phyloP scores from a whole-genome alignment of 92 coral and sea anemone genomes.

The Paramuricea clavata region DNA sequence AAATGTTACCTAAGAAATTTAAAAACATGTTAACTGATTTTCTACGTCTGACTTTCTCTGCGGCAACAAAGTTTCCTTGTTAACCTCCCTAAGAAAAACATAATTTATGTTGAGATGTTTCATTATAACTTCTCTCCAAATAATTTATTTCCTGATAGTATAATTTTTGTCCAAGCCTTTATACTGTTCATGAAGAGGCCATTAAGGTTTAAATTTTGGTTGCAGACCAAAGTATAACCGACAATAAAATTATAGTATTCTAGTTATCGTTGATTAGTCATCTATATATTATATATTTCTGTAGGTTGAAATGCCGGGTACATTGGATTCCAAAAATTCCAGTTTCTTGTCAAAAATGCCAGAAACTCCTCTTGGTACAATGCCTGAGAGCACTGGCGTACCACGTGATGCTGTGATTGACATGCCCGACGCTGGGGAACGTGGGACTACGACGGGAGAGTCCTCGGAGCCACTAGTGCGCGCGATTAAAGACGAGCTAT shows the following conservation, averaged over 20 bases:
- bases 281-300: constrained; percentile 39
- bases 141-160: too few species aligned
- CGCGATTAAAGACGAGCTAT: constrained; percentile 88
- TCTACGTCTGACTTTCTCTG: background rate
- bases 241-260: background rate
- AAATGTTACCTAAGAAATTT: too few species aligned
- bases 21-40: background rate
- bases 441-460: constrained; percentile 75
- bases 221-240: too few species aligned
- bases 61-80: too few species aligned
- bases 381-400: constrained; percentile 45
- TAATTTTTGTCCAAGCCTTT: background rate
- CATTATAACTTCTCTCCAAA: too few species aligned
- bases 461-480: constrained; percentile 91
- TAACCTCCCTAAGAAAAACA: too few species aligned
- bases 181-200: background rate
- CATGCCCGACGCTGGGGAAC: constrained; percentile 74
- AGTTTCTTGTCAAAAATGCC: constrained; percentile 74
- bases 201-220: too few species aligned
- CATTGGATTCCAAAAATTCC: constrained; percentile 79
- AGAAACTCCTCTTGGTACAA: constrained; percentile 34
- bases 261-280: background rate
- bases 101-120: too few species aligned
- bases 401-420: constrained; percentile 91
- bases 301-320: constrained; percentile 77